These are phyloP conservation scores for Drosophila subpulchrella DNA, from an alignment of 1,140 invertebrate genomes.

Conservation along the genomic window DNA sequence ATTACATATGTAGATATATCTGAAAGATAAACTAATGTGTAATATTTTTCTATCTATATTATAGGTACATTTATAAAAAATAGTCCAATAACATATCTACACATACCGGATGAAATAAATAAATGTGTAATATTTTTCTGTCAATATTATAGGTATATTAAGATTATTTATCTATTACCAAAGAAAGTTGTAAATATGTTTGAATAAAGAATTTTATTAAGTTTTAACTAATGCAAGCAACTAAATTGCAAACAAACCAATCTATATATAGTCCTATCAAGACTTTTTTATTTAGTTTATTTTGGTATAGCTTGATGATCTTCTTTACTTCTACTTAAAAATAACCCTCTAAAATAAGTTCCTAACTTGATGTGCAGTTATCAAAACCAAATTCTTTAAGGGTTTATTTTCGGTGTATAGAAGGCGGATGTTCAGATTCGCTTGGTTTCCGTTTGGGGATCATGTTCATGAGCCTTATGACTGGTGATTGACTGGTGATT, in stretches of 20 bases:
- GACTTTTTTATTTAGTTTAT: neutral
- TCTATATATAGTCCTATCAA: neutral
- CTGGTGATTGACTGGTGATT: conserved; percentile 24
- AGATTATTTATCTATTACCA: too few species aligned
- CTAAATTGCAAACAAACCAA: neutral
- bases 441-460: conserved; percentile 2
- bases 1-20: too few species aligned
- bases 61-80: too few species aligned
- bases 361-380: neutral
- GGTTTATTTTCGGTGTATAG: neutral
- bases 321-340: neutral
- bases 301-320: neutral
- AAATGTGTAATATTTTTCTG: too few species aligned
- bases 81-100: too few species aligned
- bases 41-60: too few species aligned
- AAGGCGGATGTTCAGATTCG: neutral
- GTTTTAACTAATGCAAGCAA: neutral
- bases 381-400: neutral
- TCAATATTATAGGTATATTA: too few species aligned
- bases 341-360: too few species aligned
- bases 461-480: conserved; percentile 11
- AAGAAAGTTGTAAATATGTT: too few species aligned
- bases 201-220: neutral
- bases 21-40: too few species aligned
- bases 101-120: too few species aligned